Percentiles rank a stretch among this genome's conserved stretches.
Evolutionary conservation across 2,888 invertebrate species (phyloP).

Genomic region (Pseudococcus jackbeardsleyi): DNA sequence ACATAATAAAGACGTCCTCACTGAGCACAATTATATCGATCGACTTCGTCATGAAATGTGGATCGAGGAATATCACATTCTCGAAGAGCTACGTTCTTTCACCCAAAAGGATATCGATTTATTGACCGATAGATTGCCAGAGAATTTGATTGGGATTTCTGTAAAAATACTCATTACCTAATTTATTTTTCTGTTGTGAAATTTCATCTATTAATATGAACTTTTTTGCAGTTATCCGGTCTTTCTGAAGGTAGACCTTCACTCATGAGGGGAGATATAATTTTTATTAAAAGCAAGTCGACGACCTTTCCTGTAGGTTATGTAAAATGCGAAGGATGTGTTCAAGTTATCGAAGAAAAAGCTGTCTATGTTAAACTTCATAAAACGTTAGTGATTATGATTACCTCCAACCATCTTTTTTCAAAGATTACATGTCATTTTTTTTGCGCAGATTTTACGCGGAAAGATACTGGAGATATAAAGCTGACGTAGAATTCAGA

Average conservation of each 20-base stretch:
- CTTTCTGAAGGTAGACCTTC: slow-evolving; percentile 70
- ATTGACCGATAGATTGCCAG: background rate
- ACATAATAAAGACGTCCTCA: slow-evolving; percentile 49
- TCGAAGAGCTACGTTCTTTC: slow-evolving; percentile 66
- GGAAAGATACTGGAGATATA: background rate
- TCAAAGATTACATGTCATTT: background rate
- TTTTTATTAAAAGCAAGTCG: slow-evolving; percentile 66
- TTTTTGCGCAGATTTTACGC: background rate
- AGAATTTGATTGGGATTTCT: background rate
- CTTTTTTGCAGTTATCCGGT: slow-evolving; percentile 69
- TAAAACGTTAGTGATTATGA: background rate
- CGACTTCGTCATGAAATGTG: slow-evolving; percentile 67
- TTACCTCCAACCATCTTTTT: background rate
- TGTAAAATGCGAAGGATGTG: slow-evolving; percentile 68
- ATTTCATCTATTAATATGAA: background rate
- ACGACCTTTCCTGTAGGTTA: background rate
- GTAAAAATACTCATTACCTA: background rate
- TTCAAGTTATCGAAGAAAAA: slow-evolving; percentile 68
- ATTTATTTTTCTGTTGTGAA: background rate
- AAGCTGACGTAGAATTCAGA: slow-evolving; percentile 68
- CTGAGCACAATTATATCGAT: slow-evolving; percentile 31
- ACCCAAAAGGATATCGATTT: slow-evolving; percentile 11
- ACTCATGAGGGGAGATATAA: slow-evolving; percentile 69
- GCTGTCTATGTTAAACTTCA: slow-evolving; percentile 66
- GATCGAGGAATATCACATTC: slow-evolving; percentile 69